phyloP scores from a whole-genome alignment of 2,113 vertebrate species.

The Podarcis muralis region DNA sequence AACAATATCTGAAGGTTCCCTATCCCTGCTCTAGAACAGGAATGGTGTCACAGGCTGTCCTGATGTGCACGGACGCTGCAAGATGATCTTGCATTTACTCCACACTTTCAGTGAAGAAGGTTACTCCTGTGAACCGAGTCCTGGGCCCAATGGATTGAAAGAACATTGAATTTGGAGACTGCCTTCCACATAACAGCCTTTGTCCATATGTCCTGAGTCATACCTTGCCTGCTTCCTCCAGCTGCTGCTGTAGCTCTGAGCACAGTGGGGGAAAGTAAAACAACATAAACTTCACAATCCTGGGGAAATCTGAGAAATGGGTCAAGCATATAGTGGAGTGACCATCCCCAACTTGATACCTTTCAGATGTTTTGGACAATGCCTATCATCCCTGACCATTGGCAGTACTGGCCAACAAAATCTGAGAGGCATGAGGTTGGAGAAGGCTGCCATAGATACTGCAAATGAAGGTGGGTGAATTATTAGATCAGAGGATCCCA shows the following conservation, averaged over 20 bases:
- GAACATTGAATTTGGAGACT: not conserved
- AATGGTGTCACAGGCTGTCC: too few species aligned
- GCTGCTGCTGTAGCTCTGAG: not conserved
- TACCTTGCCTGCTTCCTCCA: not conserved
- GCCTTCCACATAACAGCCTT: not conserved
- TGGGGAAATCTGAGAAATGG: not conserved
- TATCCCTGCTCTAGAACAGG: too few species aligned
- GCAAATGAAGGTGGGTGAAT: too few species aligned
- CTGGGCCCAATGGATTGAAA: too few species aligned
- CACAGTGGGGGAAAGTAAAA: not conserved
- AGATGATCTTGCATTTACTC: too few species aligned
- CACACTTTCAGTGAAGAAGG: too few species aligned
- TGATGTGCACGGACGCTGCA: too few species aligned
- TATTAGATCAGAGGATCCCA: too few species aligned
- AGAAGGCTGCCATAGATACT: not conserved
- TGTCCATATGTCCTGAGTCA: not conserved
- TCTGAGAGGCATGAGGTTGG: not conserved
- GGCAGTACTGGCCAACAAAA: too few species aligned
- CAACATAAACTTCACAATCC: not conserved
- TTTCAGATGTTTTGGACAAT: not conserved
- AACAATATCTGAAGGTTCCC: too few species aligned
- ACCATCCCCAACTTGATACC: not conserved
- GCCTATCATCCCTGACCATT: not conserved
- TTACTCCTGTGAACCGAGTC: too few species aligned
- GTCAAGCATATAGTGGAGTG: too few species aligned